Percentiles rank a stretch among this genome's conserved stretches.
These are phyloP conservation scores for Pelobates cultripes DNA, from an alignment of 2,797 vertebrate genomes.

Conservation along the genomic window DNA sequence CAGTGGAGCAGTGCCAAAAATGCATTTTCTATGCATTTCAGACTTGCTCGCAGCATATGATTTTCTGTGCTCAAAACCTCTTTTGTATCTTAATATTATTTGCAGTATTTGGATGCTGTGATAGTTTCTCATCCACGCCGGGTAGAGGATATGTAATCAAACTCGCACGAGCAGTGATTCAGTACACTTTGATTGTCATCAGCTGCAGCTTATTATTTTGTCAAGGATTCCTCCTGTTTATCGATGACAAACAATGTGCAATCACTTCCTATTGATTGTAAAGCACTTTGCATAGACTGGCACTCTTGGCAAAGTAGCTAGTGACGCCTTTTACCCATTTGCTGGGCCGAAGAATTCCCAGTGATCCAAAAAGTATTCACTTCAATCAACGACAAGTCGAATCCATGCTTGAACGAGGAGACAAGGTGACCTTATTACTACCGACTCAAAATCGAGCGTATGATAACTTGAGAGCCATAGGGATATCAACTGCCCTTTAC, in stretches of 20 bases:
- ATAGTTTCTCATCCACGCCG: slow-evolving; percentile 59
- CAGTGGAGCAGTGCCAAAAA: too few species aligned
- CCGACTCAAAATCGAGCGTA: neutral
- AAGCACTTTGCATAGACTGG: slow-evolving; percentile 71
- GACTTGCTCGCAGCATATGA: neutral
- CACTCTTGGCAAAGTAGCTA: slow-evolving; percentile 62
- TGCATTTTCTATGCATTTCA: neutral
- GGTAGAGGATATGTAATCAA: slow-evolving; percentile 68
- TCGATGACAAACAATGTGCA: slow-evolving; percentile 78
- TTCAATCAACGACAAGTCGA: neutral
- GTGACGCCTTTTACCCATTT: slow-evolving; percentile 62
- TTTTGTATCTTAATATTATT: slow-evolving; percentile 43
- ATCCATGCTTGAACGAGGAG: neutral
- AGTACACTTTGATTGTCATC: slow-evolving; percentile 79
- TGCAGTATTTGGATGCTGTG: slow-evolving; percentile 57
- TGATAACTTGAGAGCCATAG: neutral
- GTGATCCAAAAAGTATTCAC: slow-evolving; percentile 10
- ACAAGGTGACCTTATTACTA: neutral
- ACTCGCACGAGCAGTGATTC: slow-evolving; percentile 63
- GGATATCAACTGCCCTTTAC: neutral
- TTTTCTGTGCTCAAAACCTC: slow-evolving; percentile 25
- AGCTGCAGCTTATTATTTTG: slow-evolving; percentile 81
- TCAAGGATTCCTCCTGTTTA: slow-evolving; percentile 74
- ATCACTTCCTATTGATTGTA: slow-evolving; percentile 81
- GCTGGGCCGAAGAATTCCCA: slow-evolving; percentile 48